Conservation (phyloP, 2,888 invertebrate species). For the Liposcelis brunnea region DNA sequence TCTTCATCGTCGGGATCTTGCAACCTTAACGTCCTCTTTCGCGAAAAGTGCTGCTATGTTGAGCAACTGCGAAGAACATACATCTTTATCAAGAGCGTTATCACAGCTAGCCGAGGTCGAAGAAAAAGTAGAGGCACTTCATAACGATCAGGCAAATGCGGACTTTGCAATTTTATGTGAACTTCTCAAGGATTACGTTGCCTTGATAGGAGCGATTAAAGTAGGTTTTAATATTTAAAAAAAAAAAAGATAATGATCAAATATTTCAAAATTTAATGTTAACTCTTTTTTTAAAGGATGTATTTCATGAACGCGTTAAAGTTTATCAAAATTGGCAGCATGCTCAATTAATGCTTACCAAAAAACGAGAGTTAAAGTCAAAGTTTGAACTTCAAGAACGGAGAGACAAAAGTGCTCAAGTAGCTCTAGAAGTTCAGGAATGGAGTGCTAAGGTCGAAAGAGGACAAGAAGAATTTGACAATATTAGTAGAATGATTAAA, state of each 20-base stretch:
- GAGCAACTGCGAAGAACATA: slow-evolving; percentile 84
- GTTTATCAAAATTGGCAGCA: slow-evolving; percentile 97
- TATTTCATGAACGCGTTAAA: slow-evolving; percentile 55
- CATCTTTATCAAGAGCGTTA: slow-evolving; percentile 73
- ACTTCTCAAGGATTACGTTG: slow-evolving; percentile 85
- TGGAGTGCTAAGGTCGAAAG: slow-evolving; percentile 96
- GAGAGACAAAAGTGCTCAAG: slow-evolving; percentile 75
- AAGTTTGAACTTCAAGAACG: slow-evolving; percentile 81
- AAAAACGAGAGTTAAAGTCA: slow-evolving; percentile 85
- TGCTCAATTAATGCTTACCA: slow-evolving; percentile 83
- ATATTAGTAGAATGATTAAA: slow-evolving; percentile 84
- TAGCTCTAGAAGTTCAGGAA: slow-evolving; percentile 82
- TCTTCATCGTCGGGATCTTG: slow-evolving; percentile 67
- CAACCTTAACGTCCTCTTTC: slow-evolving; percentile 59
- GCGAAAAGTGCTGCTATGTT: slow-evolving; percentile 79
- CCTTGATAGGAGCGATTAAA: slow-evolving; percentile 71
- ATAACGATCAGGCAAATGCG: slow-evolving; percentile 83
- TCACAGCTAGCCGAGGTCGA: slow-evolving; percentile 80
- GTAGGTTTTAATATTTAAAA: slow-evolving; percentile 21
- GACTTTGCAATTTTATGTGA: slow-evolving; percentile 91
- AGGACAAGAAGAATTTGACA: slow-evolving; percentile 89
- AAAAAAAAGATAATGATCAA: slow-evolving; percentile 7
- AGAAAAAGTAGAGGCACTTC: slow-evolving; percentile 69
- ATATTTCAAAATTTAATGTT: background rate
- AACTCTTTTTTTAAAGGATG: slow-evolving; percentile 30